Percentiles rank a stretch among this genome's conserved stretches.
phyloP scores from a whole-genome alignment of 2,888 invertebrate genomes.

The Beris morrisii region DNA sequence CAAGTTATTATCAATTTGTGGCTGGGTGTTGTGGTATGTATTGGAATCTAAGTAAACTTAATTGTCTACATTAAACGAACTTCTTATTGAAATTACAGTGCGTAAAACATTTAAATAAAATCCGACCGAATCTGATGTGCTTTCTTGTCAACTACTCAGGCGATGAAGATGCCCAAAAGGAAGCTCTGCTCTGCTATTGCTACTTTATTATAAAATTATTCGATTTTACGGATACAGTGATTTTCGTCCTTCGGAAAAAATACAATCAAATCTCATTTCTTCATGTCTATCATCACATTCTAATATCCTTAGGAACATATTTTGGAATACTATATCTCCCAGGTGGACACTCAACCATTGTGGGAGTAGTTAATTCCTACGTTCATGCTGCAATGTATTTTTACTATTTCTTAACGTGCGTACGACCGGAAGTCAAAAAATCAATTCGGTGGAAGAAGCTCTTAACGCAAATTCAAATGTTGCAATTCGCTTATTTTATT shows the following conservation, averaged over 20 bases:
- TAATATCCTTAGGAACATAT: constrained; percentile 70
- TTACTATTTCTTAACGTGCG: constrained; percentile 77
- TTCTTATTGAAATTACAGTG: neutral
- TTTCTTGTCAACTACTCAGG: constrained; percentile 18
- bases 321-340: constrained; percentile 60
- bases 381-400: constrained; percentile 82
- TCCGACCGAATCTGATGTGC: constrained; percentile 1
- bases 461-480: constrained; percentile 82
- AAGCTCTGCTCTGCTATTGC: constrained; percentile 58
- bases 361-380: constrained; percentile 71
- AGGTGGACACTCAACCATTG: constrained; percentile 67
- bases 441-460: constrained; percentile 83
- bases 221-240: constrained; percentile 69
- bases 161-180: neutral
- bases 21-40: constrained; percentile 56
- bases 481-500: constrained; percentile 66
- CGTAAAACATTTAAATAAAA: neutral
- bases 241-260: constrained; percentile 72
- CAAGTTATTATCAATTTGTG: constrained; percentile 64
- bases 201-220: constrained; percentile 63
- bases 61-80: neutral
- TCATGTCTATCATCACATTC: constrained; percentile 72
- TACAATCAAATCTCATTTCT: constrained; percentile 68
- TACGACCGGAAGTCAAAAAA: constrained; percentile 70
- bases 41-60: neutral